A percentile compares a stretch with the other conserved stretches of the same genome.
Conservation (phyloP, 2,888 invertebrate species). For the Pyralis farinalis region DNA sequence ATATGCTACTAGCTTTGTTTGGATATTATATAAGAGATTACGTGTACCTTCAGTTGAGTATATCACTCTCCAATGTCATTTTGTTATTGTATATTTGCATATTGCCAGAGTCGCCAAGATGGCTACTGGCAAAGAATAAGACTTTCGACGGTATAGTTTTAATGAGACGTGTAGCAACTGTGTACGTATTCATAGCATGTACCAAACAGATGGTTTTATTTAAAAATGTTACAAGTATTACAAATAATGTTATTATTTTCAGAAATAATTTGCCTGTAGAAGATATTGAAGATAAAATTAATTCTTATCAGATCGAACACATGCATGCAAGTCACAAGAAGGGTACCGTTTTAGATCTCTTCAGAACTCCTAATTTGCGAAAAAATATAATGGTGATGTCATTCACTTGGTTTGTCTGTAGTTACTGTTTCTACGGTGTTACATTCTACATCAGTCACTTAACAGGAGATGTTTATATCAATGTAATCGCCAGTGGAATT, state of each 20-base stretch:
- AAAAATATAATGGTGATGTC: conserved; percentile 85
- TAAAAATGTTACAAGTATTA: neutral
- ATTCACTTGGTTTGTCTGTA: conserved; percentile 89
- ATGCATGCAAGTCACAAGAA: conserved; percentile 31
- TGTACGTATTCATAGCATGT: conserved; percentile 24
- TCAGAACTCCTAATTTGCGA: conserved; percentile 84
- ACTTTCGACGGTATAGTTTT: conserved; percentile 81
- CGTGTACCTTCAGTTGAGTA: conserved; percentile 82
- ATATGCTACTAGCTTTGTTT: conserved; percentile 81
- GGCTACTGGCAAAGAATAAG: conserved; percentile 85
- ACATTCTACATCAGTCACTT: conserved; percentile 89
- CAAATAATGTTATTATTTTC: conserved; percentile 22
- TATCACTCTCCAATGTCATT: conserved; percentile 78
- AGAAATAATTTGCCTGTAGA: conserved; percentile 63
- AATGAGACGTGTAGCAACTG: conserved; percentile 83
- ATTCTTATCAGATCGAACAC: conserved; percentile 43
- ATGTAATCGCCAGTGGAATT: conserved; percentile 87
- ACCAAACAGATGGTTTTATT: conserved; percentile 17
- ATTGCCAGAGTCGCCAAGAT: conserved; percentile 89
- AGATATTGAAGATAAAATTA: conserved; percentile 54
- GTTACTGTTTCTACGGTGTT: conserved; percentile 87
- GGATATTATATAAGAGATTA: conserved; percentile 84
- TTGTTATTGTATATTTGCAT: conserved; percentile 84
- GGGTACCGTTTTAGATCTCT: conserved; percentile 82
- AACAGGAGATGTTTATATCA: conserved; percentile 88